A percentile compares a stretch with the other conserved stretches of the same genome.
phyloP scores from a whole-genome alignment of 2,113 vertebrate genomes.

The Peromyscus maniculatus region DNA sequence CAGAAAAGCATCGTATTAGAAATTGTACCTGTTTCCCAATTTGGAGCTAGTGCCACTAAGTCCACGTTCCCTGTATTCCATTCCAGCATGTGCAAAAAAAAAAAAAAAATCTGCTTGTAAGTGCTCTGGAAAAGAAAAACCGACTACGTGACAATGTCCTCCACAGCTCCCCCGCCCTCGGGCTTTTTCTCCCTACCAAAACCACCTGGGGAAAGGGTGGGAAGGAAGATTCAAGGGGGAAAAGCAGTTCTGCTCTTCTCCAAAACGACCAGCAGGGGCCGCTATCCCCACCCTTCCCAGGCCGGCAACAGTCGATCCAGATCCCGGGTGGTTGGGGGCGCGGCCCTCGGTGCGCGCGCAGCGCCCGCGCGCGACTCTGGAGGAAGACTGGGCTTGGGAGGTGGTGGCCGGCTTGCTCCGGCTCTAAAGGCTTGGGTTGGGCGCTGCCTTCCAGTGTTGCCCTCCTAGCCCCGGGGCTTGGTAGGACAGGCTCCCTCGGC shows the following conservation, averaged over 20 bases:
- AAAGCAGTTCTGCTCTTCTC: slow-evolving; percentile 35
- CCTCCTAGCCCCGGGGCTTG: too few relatives aligned
- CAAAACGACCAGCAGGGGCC: slow-evolving; percentile 75
- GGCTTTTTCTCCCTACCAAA: neutral
- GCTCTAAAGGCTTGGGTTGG: fast-evolving
- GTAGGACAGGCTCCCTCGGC: neutral
- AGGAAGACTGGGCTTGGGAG: neutral
- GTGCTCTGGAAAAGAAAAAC: slow-evolving; percentile 11
- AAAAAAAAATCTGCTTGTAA: neutral
- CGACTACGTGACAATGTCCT: neutral
- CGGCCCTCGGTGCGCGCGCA: slow-evolving; percentile 73
- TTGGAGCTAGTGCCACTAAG: neutral
- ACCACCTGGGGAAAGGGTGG: slow-evolving; percentile 50
- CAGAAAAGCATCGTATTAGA: neutral
- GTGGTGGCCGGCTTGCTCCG: fast-evolving
- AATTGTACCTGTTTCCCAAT: neutral
- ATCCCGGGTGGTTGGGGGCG: neutral
- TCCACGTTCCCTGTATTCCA: neutral
- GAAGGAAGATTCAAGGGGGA: neutral
- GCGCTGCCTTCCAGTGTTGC: fast-evolving
- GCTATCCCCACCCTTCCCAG: slow-evolving; percentile 68
- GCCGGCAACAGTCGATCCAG: neutral
- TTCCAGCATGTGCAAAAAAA: neutral
- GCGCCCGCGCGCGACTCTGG: neutral
- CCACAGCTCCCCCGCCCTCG: neutral